Evolutionary conservation across 2,888 invertebrate genomes (phyloP).

Genomic region (Macrophya alboannulata): DNA sequence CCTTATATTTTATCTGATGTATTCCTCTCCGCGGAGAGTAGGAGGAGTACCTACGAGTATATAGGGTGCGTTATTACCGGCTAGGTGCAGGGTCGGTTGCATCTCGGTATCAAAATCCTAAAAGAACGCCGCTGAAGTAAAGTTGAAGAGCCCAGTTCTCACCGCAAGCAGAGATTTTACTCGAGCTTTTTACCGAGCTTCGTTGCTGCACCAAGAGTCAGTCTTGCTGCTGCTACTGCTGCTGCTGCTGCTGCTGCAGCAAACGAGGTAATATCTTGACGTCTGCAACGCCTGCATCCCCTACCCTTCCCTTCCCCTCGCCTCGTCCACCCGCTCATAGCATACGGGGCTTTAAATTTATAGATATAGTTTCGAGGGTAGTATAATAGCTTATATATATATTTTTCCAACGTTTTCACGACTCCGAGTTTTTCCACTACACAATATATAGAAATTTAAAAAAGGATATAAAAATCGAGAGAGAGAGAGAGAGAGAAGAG

Average conservation of each 20-base stretch:
- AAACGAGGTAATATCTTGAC: slow-evolving; percentile 23
- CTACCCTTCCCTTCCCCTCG: neutral
- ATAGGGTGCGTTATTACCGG: slow-evolving; percentile 18
- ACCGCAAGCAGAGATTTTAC: neutral
- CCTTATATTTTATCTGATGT: slow-evolving; percentile 72
- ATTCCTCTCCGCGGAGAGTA: neutral
- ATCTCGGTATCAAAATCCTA: slow-evolving; percentile 17
- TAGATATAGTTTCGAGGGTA: neutral
- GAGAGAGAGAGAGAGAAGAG: no score
- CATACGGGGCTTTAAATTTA: slow-evolving; percentile 11
- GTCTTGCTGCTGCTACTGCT: neutral
- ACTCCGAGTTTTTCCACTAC: neutral
- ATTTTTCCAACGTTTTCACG: neutral
- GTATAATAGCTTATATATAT: neutral
- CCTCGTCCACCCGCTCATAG: neutral
- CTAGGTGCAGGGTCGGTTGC: neutral
- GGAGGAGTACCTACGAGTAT: neutral
- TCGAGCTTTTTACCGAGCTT: neutral
- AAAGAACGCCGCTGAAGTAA: neutral
- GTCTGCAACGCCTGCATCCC: neutral
- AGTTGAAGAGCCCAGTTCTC: slow-evolving; percentile 19
- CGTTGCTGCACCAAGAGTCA: neutral
- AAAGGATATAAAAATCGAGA: neutral
- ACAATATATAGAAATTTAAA: no score
- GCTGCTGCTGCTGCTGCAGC: neutral